Conservation (phyloP, 2,113 vertebrate species). For the Ardeotis arabs region DNA sequence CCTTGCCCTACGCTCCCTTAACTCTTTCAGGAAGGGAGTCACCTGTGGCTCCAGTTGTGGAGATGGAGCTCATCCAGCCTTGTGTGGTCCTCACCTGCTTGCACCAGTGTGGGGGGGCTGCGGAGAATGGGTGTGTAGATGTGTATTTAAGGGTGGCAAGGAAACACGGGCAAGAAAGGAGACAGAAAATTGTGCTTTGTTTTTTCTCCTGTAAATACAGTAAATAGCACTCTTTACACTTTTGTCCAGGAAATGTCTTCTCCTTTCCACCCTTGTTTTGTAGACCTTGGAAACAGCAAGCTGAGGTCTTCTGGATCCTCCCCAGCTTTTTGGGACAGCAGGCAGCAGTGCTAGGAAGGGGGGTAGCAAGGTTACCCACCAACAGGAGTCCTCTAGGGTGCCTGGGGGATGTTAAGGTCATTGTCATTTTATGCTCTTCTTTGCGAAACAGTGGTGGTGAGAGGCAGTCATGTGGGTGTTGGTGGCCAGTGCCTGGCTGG, state of each 20-base stretch:
- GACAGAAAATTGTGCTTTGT: fast-evolving
- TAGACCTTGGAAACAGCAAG: background rate
- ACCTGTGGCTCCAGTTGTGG: background rate
- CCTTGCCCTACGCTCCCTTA: background rate
- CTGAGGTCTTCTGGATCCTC: background rate
- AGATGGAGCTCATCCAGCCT: background rate
- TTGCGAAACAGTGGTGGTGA: background rate
- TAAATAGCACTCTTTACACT: background rate
- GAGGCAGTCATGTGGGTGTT: fast-evolving
- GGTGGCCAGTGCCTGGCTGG: fast-evolving
- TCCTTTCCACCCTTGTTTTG: background rate
- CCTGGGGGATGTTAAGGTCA: fast-evolving
- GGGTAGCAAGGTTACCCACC: background rate
- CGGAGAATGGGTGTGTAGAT: background rate
- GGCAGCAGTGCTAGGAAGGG: background rate
- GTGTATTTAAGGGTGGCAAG: background rate
- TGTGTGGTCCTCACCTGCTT: conserved; percentile 24
- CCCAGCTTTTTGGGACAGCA: background rate
- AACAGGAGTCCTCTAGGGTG: background rate
- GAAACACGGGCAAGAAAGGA: background rate
- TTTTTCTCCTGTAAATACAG: background rate
- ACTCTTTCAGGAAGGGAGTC: background rate
- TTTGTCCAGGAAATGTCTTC: fast-evolving
- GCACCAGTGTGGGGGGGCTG: background rate
- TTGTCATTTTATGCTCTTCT: background rate